These are phyloP conservation scores for Eonycteris spelaea DNA, from an alignment of 2,113 vertebrate genomes.

Conservation along the genomic window DNA sequence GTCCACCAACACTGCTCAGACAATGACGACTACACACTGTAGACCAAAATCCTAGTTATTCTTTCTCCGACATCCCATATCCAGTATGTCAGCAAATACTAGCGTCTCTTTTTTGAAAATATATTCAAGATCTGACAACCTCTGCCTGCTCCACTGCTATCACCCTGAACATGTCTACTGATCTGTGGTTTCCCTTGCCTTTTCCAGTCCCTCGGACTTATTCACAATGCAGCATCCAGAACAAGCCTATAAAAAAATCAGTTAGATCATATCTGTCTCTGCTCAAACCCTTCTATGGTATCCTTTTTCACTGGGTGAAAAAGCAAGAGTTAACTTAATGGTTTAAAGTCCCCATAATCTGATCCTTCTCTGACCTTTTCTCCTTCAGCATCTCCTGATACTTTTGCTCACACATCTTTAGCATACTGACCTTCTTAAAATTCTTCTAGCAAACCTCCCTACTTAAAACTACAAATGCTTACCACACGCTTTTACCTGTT, in stretches of 20 bases:
- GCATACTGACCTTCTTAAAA: not conserved
- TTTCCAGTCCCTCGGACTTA: not conserved
- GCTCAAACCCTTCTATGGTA: not conserved
- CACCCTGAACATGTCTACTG: not conserved
- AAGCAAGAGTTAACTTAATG: not conserved
- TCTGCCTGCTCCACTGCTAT: not conserved
- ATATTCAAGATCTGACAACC: not conserved
- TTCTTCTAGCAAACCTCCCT: not conserved
- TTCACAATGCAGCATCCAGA: not conserved
- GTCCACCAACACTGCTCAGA: not conserved
- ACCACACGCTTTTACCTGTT: not conserved
- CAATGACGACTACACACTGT: not conserved
- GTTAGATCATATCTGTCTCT: not conserved
- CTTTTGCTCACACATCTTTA: not conserved
- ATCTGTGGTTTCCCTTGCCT: not conserved
- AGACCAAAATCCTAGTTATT: not conserved
- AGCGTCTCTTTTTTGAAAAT: not conserved
- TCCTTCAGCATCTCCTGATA: not conserved
- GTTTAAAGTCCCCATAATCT: not conserved
- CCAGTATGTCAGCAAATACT: not conserved
- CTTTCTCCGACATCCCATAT: not conserved
- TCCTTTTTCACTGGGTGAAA: not conserved
- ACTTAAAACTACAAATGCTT: not conserved
- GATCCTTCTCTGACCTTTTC: not conserved
- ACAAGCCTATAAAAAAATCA: not conserved